Evolutionary conservation across 23 tunicate genomes (phyloP).

Genomic region (Styela clava): DNA sequence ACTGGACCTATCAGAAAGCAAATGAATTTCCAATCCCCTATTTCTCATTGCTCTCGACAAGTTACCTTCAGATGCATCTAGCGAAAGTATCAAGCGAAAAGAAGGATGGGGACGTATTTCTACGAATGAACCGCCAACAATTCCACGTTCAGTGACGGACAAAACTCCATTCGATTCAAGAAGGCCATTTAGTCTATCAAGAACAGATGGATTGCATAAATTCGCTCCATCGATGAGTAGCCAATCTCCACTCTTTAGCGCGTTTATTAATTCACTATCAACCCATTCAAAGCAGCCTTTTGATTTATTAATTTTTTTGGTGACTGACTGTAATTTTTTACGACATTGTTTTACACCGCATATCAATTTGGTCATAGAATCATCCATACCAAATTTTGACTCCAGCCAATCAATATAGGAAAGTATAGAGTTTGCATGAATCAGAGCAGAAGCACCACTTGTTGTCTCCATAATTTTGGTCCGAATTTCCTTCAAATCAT

Average conservation of each 20-base stretch:
- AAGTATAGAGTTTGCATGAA: not conserved
- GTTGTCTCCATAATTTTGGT: not conserved
- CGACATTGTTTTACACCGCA: not conserved
- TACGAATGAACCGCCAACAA: slow-evolving; percentile 58
- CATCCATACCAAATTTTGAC: not conserved
- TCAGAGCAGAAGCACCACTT: not conserved
- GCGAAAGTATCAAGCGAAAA: slow-evolving; percentile 70
- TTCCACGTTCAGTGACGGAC: slow-evolving; percentile 83
- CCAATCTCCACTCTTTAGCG: slow-evolving; percentile 89
- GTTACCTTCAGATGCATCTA: slow-evolving; percentile 78
- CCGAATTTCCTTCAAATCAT: not conserved
- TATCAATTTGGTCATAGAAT: too few relatives aligned
- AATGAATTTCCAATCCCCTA: slow-evolving; percentile 78
- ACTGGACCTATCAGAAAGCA: slow-evolving; percentile 1
- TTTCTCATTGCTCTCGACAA: slow-evolving; percentile 95
- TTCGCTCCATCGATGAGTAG: slow-evolving; percentile 83
- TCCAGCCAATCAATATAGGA: not conserved
- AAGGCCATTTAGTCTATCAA: slow-evolving; percentile 84
- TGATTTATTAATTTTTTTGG: not conserved
- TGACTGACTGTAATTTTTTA: not conserved
- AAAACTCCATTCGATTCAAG: slow-evolving; percentile 82
- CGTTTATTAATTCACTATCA: slow-evolving; percentile 73
- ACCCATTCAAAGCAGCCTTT: slow-evolving; percentile 73
- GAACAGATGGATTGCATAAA: slow-evolving; percentile 84
- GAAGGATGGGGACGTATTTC: slow-evolving; percentile 72